phyloP scores from a whole-genome alignment of 2,797 vertebrate species.

The Sebastes trivittatus region DNA sequence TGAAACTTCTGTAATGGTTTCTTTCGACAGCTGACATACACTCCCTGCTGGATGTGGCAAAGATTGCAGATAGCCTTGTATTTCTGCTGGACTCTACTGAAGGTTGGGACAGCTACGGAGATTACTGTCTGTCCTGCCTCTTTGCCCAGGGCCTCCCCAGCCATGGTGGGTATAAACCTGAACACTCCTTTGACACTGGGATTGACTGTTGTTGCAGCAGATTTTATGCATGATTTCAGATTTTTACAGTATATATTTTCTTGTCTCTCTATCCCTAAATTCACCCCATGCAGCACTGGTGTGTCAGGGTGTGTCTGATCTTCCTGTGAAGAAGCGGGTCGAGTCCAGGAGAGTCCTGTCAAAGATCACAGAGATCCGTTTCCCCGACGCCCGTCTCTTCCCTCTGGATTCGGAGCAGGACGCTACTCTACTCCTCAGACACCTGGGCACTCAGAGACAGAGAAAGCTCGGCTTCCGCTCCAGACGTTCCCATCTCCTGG shows the following conservation, averaged over 20 bases:
- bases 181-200: not conserved
- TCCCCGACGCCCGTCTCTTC: constrained; percentile 89
- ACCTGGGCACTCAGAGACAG: constrained; percentile 90
- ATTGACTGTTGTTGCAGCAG: not conserved
- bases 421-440: constrained; percentile 85
- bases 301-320: constrained; percentile 85
- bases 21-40: constrained; percentile 87
- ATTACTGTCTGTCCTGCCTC: constrained; percentile 94
- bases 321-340: constrained; percentile 88
- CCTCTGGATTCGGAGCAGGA: constrained; percentile 89
- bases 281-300: constrained; percentile 81
- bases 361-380: constrained; percentile 87
- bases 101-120: constrained; percentile 93
- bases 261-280: not conserved
- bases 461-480: constrained; percentile 90
- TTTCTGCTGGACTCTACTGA: constrained; percentile 90
- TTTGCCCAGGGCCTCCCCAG: constrained; percentile 96
- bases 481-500: constrained; percentile 88
- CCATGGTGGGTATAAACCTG: constrained; percentile 82
- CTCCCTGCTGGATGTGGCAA: constrained; percentile 90
- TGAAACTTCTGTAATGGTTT: constrained; percentile 31
- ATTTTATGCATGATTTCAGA: not conserved
- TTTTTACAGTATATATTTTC: not conserved
- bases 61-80: constrained; percentile 92
- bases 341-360: constrained; percentile 87